phyloP scores from a whole-genome alignment of 2,113 vertebrate genomes.

The Malurus cyaneus region DNA sequence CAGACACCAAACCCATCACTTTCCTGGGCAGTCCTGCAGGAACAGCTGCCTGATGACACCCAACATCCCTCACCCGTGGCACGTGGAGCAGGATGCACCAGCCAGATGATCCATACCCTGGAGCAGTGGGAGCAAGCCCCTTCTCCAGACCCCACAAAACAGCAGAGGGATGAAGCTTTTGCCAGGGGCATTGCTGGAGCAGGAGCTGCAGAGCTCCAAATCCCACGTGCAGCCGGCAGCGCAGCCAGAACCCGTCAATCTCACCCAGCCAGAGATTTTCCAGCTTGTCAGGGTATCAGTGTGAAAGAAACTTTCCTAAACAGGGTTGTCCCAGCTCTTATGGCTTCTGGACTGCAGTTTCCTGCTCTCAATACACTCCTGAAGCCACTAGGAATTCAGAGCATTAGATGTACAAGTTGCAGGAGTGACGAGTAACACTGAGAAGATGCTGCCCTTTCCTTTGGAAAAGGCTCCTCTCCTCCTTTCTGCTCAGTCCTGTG shows the following conservation, averaged over 20 bases:
- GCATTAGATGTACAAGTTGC: neutral
- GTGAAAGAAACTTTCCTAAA: too few relatives aligned
- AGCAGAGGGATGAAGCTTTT: neutral
- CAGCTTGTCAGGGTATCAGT: accelerated
- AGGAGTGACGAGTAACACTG: neutral
- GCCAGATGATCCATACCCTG: neutral
- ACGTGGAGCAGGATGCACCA: accelerated
- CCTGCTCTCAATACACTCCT: neutral
- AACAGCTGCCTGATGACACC: neutral
- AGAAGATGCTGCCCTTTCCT: neutral
- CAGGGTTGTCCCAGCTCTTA: neutral
- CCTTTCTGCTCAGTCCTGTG: neutral
- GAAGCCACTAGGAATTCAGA: neutral
- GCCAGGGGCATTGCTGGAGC: neutral
- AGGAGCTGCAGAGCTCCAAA: neutral
- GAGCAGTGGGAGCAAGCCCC: neutral
- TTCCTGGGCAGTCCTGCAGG: neutral
- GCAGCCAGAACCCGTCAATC: neutral
- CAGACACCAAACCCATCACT: neutral
- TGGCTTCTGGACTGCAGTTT: neutral
- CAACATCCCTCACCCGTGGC: neutral
- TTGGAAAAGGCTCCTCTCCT: neutral
- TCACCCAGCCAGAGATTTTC: neutral
- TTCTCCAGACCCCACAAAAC: neutral
- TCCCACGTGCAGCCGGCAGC: accelerated